A percentile compares a stretch with the other conserved stretches of the same genome.
Conservation (phyloP, 2,888 invertebrate genomes). For the Gryllus longicercus region DNA sequence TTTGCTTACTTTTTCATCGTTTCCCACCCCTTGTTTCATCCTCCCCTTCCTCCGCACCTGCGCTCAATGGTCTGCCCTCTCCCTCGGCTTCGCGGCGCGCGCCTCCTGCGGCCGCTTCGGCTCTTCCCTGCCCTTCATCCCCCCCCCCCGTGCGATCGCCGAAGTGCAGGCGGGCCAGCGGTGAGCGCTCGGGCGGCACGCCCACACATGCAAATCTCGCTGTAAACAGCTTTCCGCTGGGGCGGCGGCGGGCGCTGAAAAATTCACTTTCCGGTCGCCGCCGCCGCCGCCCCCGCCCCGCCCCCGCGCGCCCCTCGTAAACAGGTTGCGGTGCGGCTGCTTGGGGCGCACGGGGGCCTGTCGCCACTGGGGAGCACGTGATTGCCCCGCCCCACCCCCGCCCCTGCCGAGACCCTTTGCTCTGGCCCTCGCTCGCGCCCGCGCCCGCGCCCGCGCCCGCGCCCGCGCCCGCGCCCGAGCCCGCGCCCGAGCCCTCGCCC, state of each 20-base stretch:
- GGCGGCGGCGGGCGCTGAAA: neutral
- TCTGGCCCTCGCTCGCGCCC: too few relatives aligned
- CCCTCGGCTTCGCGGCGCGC: too few relatives aligned
- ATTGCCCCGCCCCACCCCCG: too few relatives aligned
- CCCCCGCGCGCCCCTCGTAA: neutral
- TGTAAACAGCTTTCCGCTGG: slow-evolving; percentile 9
- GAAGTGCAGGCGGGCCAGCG: neutral
- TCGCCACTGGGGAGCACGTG: neutral
- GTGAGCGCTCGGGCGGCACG: neutral
- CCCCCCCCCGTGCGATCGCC: too few relatives aligned
- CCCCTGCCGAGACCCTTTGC: too few relatives aligned
- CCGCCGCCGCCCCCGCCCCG: neutral
- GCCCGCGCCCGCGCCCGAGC: too few relatives aligned
- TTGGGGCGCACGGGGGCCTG: neutral
- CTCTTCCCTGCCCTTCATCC: neutral
- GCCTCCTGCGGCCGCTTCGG: too few relatives aligned
- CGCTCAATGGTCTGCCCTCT: too few relatives aligned
- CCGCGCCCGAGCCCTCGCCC: too few relatives aligned
- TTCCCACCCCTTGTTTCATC: too few relatives aligned
- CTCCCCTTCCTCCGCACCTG: too few relatives aligned
- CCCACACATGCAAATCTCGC: neutral
- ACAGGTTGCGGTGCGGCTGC: neutral
- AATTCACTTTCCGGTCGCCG: neutral
- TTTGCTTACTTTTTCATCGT: too few relatives aligned
- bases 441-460: accelerated